Conservation (phyloP, 2,113 vertebrate species). For the Actenoides lindsayi region DNA sequence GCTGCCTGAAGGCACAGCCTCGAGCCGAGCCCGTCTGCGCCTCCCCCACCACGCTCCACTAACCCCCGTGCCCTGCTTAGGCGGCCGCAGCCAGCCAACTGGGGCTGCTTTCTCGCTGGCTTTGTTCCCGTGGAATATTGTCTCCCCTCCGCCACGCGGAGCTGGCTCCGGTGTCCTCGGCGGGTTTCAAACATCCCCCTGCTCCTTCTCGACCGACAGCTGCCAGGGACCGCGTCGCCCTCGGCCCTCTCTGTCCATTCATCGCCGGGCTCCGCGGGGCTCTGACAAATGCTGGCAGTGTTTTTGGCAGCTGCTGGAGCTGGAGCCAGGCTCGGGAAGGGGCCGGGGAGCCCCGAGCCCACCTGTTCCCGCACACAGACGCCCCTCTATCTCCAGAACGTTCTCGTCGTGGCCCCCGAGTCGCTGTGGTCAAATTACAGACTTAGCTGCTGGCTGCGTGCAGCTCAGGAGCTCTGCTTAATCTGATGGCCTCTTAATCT, state of each 20-base stretch:
- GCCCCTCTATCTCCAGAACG: background rate
- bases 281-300: constrained; percentile 31
- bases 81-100: background rate
- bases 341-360: background rate
- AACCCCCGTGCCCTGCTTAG: background rate
- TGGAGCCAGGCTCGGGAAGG: background rate
- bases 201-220: background rate
- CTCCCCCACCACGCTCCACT: background rate
- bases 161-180: background rate
- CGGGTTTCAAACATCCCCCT: background rate
- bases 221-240: background rate
- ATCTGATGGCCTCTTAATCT: background rate
- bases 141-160: background rate
- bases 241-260: background rate
- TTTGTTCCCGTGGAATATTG: background rate
- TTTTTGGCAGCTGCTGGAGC: constrained; percentile 40
- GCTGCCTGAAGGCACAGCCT: background rate
- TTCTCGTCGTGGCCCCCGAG: background rate
- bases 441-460: background rate
- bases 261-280: background rate
- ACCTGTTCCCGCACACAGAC: constrained; percentile 11
- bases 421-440: background rate
- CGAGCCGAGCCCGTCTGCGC: background rate
- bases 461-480: constrained; percentile 41
- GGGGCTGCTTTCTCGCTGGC: background rate